phyloP scores from a whole-genome alignment of 2,888 invertebrate genomes.

The Lasioglossum vierecki region DNA sequence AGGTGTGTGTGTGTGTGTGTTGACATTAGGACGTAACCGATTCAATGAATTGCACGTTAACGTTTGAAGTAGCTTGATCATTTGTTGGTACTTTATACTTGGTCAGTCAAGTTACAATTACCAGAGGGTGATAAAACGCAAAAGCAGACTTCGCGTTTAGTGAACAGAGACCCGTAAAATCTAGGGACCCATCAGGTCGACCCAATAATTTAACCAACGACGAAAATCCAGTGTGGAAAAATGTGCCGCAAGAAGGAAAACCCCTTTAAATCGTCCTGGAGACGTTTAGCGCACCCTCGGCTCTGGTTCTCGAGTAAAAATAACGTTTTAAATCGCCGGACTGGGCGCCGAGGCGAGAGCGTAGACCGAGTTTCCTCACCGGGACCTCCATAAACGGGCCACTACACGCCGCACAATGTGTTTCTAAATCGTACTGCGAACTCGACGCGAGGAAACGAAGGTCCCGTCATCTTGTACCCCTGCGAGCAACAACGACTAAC shows the following conservation, averaged over 20 bases:
- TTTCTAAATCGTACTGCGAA: constrained; percentile 41
- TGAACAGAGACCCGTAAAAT: neutral
- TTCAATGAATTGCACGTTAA: neutral
- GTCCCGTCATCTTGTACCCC: constrained; percentile 24
- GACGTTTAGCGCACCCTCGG: neutral
- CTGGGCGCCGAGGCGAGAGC: neutral
- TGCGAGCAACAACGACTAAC: neutral
- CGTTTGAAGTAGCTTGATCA: neutral
- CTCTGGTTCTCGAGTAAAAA: constrained; percentile 3
- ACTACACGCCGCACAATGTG: constrained; percentile 34
- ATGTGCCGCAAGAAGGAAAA: neutral
- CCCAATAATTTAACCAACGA: neutral
- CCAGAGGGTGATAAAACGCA: neutral
- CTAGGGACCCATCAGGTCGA: neutral
- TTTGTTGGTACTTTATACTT: neutral
- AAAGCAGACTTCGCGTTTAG: neutral
- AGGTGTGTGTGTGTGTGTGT: neutral
- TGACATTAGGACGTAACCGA: neutral
- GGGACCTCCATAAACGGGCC: constrained; percentile 56
- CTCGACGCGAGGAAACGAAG: neutral
- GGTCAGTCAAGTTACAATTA: neutral
- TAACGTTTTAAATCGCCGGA: neutral
- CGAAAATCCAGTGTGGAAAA: neutral
- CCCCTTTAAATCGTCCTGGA: neutral
- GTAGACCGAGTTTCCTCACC: constrained; percentile 40